Evolutionary conservation across 2,888 invertebrate genomes (phyloP), one percentile per base, ranked within the genome.

Genomic region (Bhutanitis thaidina): DNA sequence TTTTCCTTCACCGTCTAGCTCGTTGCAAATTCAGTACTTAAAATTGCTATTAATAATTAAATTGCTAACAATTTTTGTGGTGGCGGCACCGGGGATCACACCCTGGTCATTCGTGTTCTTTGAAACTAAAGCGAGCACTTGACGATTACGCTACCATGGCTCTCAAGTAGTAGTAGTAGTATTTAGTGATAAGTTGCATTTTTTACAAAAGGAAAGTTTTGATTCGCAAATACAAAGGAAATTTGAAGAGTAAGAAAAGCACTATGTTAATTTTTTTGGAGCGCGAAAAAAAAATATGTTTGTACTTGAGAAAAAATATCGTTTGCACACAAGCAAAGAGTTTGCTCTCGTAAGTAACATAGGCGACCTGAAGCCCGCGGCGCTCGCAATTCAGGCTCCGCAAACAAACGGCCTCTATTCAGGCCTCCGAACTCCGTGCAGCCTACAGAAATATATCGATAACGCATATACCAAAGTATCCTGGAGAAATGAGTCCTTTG

Each of bases 401-500:
- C 70, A 73, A 72, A 74, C 75, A 75, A 58, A 63, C 71, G 64
- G 56, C 59, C 45, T 49, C 57, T 45, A 60, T 61, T 61, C 60
- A 57, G 43, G 45, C 55, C 45, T 35, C 50, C 54, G 53, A 56
- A 55, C 49, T 51, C 52, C 8, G 40, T 30, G 52, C 40, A 38
- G 52, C 55, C 60, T 58, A 60, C 58, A 61, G 64, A 60, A 68
- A 71, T 67, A 71, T 71, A 71, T 75, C 70, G 73, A 75, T 71
- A 75, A 65, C 65, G 66, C 67, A 63, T 64, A 62, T 65, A 61
- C 61, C 59, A 57, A 59, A 59, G 57, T 64, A 64, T 78, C 71
- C 75, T 74, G 60, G 59, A 59, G 66, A 68, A 73, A 77, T 71
- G 74, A 69, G 62, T 64, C 71, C 69, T 78, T 78, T 77, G 78